phyloP scores from a whole-genome alignment of 1,140 invertebrate genomes.

The Eufriesea mexicana region DNA sequence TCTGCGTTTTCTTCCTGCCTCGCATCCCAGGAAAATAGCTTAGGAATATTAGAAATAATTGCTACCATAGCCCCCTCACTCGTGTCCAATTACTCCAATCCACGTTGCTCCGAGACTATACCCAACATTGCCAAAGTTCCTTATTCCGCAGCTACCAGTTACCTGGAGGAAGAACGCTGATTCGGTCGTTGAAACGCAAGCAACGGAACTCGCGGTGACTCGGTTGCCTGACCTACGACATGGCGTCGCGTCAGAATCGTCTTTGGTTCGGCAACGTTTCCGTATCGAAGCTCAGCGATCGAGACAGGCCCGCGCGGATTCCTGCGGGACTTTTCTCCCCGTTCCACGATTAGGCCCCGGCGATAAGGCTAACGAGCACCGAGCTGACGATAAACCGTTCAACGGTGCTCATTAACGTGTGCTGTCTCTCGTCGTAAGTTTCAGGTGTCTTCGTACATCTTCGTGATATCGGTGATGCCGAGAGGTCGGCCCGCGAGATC shows the following conservation, averaged over 20 bases:
- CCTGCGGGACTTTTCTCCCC: conserved; percentile 41
- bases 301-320: conserved; percentile 35
- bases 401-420: conserved; percentile 60
- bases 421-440: conserved; percentile 55
- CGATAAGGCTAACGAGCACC: conserved; percentile 65
- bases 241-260: conserved; percentile 39
- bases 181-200: conserved; percentile 44
- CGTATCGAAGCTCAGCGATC: conserved; percentile 42
- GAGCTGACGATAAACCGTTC: conserved; percentile 57
- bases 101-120: background rate
- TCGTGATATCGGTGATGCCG: conserved; percentile 48
- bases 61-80: too few relatives aligned
- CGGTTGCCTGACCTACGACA: conserved; percentile 20
- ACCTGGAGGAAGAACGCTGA: conserved; percentile 20
- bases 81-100: background rate
- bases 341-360: conserved; percentile 43
- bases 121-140: background rate
- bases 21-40: too few relatives aligned
- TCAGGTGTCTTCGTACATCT: conserved; percentile 50
- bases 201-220: conserved; percentile 35
- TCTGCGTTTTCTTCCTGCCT: too few relatives aligned
- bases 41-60: too few relatives aligned
- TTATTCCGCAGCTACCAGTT: background rate
- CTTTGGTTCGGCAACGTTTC: conserved; percentile 21
- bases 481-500: conserved; percentile 42